Evolutionary conservation across 2,888 invertebrate species (phyloP).

Genomic region (Pyrgus malvae): DNA sequence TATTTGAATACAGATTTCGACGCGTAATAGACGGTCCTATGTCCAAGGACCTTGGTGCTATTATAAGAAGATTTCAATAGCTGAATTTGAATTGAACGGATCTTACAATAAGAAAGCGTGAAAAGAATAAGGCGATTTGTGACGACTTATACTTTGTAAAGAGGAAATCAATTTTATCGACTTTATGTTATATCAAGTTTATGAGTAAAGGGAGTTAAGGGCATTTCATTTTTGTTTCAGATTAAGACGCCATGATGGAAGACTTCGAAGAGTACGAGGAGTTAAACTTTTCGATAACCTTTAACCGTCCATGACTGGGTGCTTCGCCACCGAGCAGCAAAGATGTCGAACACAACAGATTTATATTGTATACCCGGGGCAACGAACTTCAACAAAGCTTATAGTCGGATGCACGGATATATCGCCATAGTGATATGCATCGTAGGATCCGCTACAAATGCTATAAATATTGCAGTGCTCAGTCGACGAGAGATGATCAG

Average conservation of each 20-base stretch:
- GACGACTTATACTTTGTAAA: background rate
- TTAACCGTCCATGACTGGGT: constrained; percentile 35
- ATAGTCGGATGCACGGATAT: constrained; percentile 91
- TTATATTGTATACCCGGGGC: constrained; percentile 82
- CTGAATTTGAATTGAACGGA: background rate
- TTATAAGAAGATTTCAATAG: constrained; percentile 27
- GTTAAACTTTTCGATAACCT: background rate
- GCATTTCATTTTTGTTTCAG: constrained; percentile 29
- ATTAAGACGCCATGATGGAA: constrained; percentile 14
- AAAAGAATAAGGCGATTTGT: background rate
- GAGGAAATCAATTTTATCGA: no score
- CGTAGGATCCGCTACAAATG: constrained; percentile 94
- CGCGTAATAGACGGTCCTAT: background rate
- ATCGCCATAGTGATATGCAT: constrained; percentile 93
- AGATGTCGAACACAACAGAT: constrained; percentile 64
- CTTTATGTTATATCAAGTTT: no score
- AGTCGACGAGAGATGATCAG: constrained; percentile 95
- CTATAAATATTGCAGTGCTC: constrained; percentile 95
- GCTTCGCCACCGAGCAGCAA: constrained; percentile 28
- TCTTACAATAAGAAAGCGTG: background rate
- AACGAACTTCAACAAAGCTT: constrained; percentile 83
- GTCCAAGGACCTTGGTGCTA: constrained; percentile 28
- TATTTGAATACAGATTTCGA: constrained; percentile 4
- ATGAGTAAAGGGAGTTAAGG: no score
- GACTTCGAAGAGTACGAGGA: constrained; percentile 12